A percentile compares a stretch with the other conserved stretches of the same genome.
phyloP scores from a whole-genome alignment of 2,888 invertebrate genomes.

The Tetragonisca angustula region DNA sequence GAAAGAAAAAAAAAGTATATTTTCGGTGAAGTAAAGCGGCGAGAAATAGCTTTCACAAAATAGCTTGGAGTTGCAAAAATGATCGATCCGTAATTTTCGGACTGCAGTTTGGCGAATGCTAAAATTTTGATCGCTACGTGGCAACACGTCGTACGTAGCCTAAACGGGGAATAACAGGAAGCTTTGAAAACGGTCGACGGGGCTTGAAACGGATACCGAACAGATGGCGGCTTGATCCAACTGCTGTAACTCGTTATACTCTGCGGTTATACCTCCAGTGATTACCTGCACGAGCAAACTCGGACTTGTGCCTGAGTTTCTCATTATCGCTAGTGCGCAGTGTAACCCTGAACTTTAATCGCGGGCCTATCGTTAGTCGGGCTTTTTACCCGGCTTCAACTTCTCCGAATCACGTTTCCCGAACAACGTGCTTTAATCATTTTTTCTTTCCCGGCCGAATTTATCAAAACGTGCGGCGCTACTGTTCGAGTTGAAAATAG shows the following conservation, averaged over 20 bases:
- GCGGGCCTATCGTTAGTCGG: constrained; percentile 13
- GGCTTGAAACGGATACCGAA: constrained; percentile 47
- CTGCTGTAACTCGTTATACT: constrained; percentile 59
- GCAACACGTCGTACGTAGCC: constrained; percentile 16
- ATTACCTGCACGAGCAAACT: constrained; percentile 65
- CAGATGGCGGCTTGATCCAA: constrained; percentile 53
- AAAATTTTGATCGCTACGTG: neutral
- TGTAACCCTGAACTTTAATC: constrained; percentile 61
- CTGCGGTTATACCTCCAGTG: constrained; percentile 52
- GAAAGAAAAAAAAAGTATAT: too few species aligned
- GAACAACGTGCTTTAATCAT: neutral
- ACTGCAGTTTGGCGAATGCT: neutral
- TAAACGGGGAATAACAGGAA: constrained; percentile 42
- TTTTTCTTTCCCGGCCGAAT: neutral
- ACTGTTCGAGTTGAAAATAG: too few species aligned
- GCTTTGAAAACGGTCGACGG: constrained; percentile 44
- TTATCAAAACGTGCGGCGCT: too few species aligned
- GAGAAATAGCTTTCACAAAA: too few species aligned
- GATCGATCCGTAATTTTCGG: too few species aligned
- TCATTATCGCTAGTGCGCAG: constrained; percentile 54
- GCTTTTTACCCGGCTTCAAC: constrained; percentile 1
- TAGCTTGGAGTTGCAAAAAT: too few species aligned
- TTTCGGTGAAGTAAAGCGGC: too few species aligned
- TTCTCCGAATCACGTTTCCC: neutral
- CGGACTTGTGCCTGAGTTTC: constrained; percentile 54